phyloP scores from a whole-genome alignment of 1,140 invertebrate species.

The Pectinophora gossypiella region DNA sequence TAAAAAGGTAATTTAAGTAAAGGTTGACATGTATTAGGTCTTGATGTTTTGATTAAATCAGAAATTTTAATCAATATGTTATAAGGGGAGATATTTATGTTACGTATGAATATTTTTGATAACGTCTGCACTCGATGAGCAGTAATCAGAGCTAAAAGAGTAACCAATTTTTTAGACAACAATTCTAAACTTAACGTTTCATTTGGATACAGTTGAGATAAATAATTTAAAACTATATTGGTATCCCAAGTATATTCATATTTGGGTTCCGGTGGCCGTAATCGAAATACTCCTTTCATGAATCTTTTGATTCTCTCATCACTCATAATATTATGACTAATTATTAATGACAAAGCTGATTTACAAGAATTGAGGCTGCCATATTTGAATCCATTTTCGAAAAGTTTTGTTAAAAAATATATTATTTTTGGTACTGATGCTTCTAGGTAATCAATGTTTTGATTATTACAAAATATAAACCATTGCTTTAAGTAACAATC shows the following conservation, averaged over 20 bases:
- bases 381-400: neutral
- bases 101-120: neutral
- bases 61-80: neutral
- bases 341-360: too few relatives aligned
- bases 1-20: constrained; percentile 2
- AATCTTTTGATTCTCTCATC: neutral
- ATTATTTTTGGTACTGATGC: neutral
- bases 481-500: too few relatives aligned
- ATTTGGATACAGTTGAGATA: neutral
- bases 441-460: neutral
- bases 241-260: neutral
- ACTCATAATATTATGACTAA: neutral
- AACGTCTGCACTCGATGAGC: neutral
- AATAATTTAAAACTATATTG: neutral
- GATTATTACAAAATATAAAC: neutral
- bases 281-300: neutral
- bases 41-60: neutral
- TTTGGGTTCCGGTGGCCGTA: too few relatives aligned
- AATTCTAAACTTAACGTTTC: neutral
- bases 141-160: neutral
- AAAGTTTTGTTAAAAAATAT: neutral
- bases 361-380: neutral
- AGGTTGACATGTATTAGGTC: neutral
- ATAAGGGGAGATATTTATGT: neutral
- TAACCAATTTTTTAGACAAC: too few relatives aligned